These are phyloP conservation scores for Cryptotermes secundus DNA, from an alignment of 1,140 invertebrate species.

Conservation along the genomic window DNA sequence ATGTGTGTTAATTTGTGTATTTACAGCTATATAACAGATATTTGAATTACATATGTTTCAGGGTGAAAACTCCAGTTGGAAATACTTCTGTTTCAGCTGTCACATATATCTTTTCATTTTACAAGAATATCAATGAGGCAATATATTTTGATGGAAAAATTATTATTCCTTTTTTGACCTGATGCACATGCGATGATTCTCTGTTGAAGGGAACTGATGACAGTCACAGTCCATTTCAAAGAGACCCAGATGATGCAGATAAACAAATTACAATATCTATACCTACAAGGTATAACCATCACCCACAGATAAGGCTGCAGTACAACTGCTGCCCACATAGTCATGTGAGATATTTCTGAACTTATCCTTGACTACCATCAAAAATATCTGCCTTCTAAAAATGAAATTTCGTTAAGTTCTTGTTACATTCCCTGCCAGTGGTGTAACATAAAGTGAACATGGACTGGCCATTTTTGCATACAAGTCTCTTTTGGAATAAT, in stretches of 20 bases:
- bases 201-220: neutral
- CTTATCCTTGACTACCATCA: neutral
- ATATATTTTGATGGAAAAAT: neutral
- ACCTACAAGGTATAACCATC: constrained; percentile 1
- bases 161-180: neutral
- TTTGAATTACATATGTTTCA: neutral
- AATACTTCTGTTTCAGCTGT: neutral
- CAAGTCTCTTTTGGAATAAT: no score
- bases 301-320: neutral
- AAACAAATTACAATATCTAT: neutral
- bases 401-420: no score
- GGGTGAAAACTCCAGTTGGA: neutral
- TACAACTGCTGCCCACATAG: neutral
- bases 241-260: neutral
- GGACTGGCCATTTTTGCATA: no score
- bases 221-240: neutral
- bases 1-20: neutral
- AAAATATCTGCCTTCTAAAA: neutral
- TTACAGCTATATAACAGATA: neutral
- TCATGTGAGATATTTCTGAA: neutral
- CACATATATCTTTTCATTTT: neutral
- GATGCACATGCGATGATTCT: neutral
- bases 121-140: neutral
- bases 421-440: no score
- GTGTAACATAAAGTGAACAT: no score